Evolutionary conservation across 2,113 vertebrate species (phyloP), one percentile per base, ranked within the genome.

Genomic region (Dunckerocampus dactyliophorus): DNA sequence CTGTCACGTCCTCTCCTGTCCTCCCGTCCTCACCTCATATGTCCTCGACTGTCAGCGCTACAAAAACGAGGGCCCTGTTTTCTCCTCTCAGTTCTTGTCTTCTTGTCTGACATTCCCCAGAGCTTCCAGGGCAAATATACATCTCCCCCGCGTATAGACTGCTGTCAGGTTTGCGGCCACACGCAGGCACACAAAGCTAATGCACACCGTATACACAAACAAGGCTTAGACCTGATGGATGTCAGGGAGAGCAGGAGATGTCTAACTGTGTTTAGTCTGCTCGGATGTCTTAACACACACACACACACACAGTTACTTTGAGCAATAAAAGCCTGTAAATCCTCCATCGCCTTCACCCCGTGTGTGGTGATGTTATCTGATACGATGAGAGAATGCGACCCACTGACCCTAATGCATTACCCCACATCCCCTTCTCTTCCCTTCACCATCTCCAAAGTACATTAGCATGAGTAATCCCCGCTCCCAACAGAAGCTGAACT

Each of bases 361-460:
- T 10, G 16, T 66, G 67, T 12, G 14, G 59, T 91, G 88, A 91
- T 87, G 88, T 92, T 89, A 92, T 88, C 75, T 48, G 76, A 88
- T 79, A 80, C 79, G 65, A 73, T 80, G 79, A 80, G 84, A 69
- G 88, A 90, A 91, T 88, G 85, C 71, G 84, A 82, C 85, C 87
- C 80, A 80, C 79, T 91, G 90, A 89, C 89, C 88, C 80, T 67
- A 52, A 81, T 74, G 73, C 80, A 83, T 82, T 84, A 83, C 74
- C 76, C 71, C 61, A 46, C 59, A 47, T 52, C 63, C 52, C 61
- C 57, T 56, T 61, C 67, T 45, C 12, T 17, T 22, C 57, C 37
- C 68, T 8, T 42, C 53, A 6, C 69, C 78, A 72, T 81, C 81
- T 82, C 63, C 56, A 42, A 63, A 74, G 69, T 80, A 75, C 81